Base-by-base conservation (phyloP, 2,797 vertebrate species). In the Sphenopsis melanotis region DNA sequence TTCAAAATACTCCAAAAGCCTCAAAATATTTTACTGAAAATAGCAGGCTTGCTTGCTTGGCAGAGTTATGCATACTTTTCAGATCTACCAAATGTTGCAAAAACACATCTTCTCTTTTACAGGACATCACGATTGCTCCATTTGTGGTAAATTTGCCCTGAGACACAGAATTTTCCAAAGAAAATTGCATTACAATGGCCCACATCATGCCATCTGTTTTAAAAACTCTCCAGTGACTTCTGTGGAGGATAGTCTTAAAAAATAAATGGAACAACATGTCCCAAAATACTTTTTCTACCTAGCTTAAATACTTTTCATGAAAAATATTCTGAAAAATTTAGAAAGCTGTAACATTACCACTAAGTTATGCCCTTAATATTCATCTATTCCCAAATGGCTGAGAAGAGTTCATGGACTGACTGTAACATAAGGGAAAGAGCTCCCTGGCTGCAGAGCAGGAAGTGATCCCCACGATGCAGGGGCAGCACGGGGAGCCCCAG, bases 101-200 rank as follows among this genome's bases (percentile, higher is more conserved):
- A 96, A 95, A 75, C 87, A 89, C 75, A 23, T 74, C 36, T 89
- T 71, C 53, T 88, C 53, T 89, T 94, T 70, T 86, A 94, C 39
- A 49, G 74, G 74, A 93, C 85, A 95, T 65, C 79, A 88, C 1
- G 3, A 94, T 95, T 95, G 76, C 80, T 91, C 87, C 91, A 95
- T 96, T 96, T 90, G 89, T 89, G 83, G 88, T 90, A 89, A 90
- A 89, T 66, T 49, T 90, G 93, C 92, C 92, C 88, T 76, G 64
- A 87, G 94, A 95, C 77, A 96, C 37, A 93, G 60, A 57, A 84
- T 93, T 96, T 95, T 95, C 87, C 86, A 95, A 93, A 89, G 74
- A 94, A 94, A 95, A 95, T 56, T 90, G 77, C 60, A 90, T 92
- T 93, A 96, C 91, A 94, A 94, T 95, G 83, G 90, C 32, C 66